Percentiles rank a stretch among this genome's conserved stretches.
These are phyloP conservation scores for Neoseiulus cucumeris DNA, from an alignment of 1,140 invertebrate species.

Conservation along the genomic window DNA sequence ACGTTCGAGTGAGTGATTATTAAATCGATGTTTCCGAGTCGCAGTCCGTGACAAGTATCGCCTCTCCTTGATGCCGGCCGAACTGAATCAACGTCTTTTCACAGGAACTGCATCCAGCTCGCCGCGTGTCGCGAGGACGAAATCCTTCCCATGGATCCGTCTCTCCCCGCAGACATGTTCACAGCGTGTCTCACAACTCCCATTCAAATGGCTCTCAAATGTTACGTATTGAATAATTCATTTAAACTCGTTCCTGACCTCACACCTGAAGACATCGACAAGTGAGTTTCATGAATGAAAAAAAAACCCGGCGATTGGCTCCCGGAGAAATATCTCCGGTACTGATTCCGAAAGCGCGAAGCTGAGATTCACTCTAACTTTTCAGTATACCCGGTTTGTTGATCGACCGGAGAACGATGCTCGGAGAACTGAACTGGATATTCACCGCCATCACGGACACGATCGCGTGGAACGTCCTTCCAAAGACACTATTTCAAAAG, in stretches of 20 bases:
- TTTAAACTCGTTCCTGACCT: conserved; percentile 57
- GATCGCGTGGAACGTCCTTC: conserved; percentile 95
- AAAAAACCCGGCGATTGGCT: background rate
- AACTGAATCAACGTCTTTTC: conserved; percentile 12
- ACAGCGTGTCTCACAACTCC: conserved; percentile 94
- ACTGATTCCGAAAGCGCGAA: conserved; percentile 6
- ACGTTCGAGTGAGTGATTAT: too few relatives aligned
- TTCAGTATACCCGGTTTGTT: conserved; percentile 76
- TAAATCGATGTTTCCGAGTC: too few relatives aligned
- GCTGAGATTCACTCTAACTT: conserved; percentile 14
- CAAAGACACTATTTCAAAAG: conserved; percentile 81
- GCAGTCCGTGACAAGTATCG: background rate
- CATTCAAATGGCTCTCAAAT: conserved; percentile 84
- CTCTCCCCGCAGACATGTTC: conserved; percentile 95
- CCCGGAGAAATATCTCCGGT: background rate
- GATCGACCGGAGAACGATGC: conserved; percentile 83
- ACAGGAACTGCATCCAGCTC: conserved; percentile 82
- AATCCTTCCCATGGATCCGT: conserved; percentile 86
- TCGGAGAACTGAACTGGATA: conserved; percentile 98
- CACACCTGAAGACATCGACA: conserved; percentile 63
- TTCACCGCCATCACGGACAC: conserved; percentile 99
- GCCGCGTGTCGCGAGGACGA: conserved; percentile 80
- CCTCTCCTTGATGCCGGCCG: background rate
- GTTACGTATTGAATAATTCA: conserved; percentile 65
- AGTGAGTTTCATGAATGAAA: conserved; percentile 37